phyloP scores from a whole-genome alignment of 2,797 vertebrate genomes.

The Acanthornis magna region DNA sequence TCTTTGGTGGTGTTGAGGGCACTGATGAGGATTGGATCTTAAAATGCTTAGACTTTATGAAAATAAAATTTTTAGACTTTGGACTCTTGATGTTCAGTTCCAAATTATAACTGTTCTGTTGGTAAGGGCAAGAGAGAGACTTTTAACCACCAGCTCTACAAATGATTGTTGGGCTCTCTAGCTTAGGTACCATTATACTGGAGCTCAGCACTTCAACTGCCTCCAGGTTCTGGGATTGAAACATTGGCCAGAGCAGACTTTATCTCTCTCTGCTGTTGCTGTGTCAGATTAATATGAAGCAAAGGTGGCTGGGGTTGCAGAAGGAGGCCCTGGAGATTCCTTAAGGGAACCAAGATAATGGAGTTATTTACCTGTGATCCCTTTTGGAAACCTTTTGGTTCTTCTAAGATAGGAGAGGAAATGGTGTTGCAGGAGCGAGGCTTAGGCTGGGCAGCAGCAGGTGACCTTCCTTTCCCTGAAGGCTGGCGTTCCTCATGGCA shows the following conservation, averaged over 20 bases:
- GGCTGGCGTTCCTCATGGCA: fast-evolving
- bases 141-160: neutral
- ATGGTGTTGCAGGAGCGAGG: neutral
- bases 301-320: neutral
- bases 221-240: neutral
- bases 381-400: neutral
- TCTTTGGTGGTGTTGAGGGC: neutral
- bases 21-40: neutral
- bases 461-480: neutral
- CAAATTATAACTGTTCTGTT: neutral
- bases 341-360: neutral
- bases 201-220: neutral
- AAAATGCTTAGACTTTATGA: neutral
- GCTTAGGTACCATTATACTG: neutral
- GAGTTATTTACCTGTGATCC: neutral
- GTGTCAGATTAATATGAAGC: neutral
- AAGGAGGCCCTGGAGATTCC: neutral
- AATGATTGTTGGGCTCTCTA: neutral
- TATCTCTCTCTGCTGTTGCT: neutral
- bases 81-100: neutral
- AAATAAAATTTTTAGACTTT: neutral
- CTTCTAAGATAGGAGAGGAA: neutral
- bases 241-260: neutral
- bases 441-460: neutral
- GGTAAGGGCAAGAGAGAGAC: neutral